Conservation (phyloP, 2,888 invertebrate genomes). For the Lapara coniferarum region DNA sequence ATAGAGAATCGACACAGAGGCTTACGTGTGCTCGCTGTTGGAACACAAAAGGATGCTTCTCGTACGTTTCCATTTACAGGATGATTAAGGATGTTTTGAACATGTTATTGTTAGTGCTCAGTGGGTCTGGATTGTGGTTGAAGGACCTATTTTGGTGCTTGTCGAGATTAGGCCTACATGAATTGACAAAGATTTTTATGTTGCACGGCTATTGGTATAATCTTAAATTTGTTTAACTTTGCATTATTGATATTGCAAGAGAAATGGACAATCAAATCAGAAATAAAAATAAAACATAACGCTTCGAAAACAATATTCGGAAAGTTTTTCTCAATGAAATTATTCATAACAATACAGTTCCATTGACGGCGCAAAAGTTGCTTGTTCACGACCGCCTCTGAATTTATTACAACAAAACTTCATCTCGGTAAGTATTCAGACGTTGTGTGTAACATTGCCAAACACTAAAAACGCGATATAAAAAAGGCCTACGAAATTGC, state of each 20-base stretch:
- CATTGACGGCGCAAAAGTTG: conserved; percentile 32
- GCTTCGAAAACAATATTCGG: not conserved
- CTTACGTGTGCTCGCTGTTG: conserved; percentile 42
- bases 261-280: too few relatives aligned
- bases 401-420: conserved; percentile 10
- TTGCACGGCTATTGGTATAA: not conserved
- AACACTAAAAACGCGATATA: conserved; percentile 44
- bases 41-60: conserved; percentile 35
- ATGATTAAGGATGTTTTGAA: conserved; percentile 58
- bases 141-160: conserved; percentile 43
- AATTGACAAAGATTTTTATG: not conserved
- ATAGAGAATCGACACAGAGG: conserved; percentile 2
- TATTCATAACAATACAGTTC: not conserved
- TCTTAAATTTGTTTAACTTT: not conserved
- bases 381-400: conserved; percentile 30
- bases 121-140: conserved; percentile 40
- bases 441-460: conserved; percentile 37
- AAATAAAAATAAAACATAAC: not conserved
- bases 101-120: conserved; percentile 50
- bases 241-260: too few relatives aligned
- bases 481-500: conserved; percentile 46
- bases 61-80: conserved; percentile 36
- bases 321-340: not conserved
- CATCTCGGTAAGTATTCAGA: conserved; percentile 35
- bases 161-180: conserved; percentile 28